Percentiles rank a stretch among this genome's conserved stretches.
Evolutionary conservation across 2,113 vertebrate genomes (phyloP).

Genomic region (Hassar affinis): DNA sequence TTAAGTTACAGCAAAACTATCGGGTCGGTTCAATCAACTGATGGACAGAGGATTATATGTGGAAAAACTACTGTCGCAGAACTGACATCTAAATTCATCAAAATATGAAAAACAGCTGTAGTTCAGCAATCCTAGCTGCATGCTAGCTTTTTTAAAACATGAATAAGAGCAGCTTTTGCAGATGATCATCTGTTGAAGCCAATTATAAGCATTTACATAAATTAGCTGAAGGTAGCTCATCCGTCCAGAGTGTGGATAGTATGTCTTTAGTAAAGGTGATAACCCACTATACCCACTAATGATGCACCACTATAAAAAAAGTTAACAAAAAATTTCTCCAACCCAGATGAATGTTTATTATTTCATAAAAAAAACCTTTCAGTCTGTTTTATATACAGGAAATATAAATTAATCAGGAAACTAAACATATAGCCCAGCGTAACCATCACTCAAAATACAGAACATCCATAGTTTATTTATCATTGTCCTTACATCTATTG

Average conservation of each 20-base stretch:
- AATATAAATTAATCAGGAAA: conserved; percentile 12
- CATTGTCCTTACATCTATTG: background rate
- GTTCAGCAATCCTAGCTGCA: background rate
- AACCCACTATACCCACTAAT: too few species aligned
- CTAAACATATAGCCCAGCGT: background rate
- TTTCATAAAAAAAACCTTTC: background rate
- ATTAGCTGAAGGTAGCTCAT: background rate
- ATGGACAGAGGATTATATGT: background rate
- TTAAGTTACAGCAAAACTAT: background rate
- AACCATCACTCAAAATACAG: background rate
- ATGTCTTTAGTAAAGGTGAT: too few species aligned
- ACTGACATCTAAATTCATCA: too few species aligned
- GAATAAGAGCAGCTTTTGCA: background rate
- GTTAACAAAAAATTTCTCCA: background rate
- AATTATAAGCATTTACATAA: background rate
- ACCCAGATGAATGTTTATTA: conserved; percentile 44
- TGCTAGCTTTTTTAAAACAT: background rate
- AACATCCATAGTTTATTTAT: background rate
- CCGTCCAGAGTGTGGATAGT: background rate
- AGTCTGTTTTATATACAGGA: conserved; percentile 22
- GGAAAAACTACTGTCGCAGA: background rate
- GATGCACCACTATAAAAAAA: background rate
- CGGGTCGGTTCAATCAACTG: background rate
- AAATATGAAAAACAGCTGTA: background rate
- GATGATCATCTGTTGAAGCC: background rate